Evolutionary conservation across 2,888 invertebrate species (phyloP).

Genomic region (Loripinus fragilis): DNA sequence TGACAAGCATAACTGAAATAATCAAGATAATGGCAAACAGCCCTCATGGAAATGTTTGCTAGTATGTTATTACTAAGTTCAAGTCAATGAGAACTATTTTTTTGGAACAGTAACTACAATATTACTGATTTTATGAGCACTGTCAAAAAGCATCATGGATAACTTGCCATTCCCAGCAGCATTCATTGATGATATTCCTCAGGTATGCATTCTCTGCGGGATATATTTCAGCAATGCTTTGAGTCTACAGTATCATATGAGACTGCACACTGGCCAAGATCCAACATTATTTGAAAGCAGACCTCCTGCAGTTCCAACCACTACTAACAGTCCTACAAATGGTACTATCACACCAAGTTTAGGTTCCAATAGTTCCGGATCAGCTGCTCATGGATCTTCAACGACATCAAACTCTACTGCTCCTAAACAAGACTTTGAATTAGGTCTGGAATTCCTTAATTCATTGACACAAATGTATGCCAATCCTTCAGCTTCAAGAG

Average conservation of each 20-base stretch:
- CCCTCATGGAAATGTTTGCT: too few relatives aligned
- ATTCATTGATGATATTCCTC: slow-evolving; percentile 11
- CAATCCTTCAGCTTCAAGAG: slow-evolving; percentile 1
- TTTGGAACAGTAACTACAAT: too few relatives aligned
- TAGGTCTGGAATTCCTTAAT: slow-evolving; percentile 7
- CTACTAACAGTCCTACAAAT: background rate
- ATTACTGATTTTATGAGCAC: background rate
- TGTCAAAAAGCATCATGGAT: background rate
- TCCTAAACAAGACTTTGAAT: slow-evolving; percentile 10
- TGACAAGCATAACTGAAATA: too few relatives aligned
- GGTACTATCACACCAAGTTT: background rate
- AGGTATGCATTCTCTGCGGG: slow-evolving; percentile 48
- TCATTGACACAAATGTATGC: slow-evolving; percentile 13
- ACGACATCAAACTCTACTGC: background rate
- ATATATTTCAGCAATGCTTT: slow-evolving; percentile 49
- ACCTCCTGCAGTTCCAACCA: slow-evolving; percentile 1
- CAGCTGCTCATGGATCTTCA: background rate
- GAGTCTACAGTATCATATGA: slow-evolving; percentile 53
- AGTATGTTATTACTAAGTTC: too few relatives aligned
- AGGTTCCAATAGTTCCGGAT: background rate
- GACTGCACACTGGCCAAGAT: slow-evolving; percentile 31
- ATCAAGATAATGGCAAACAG: too few relatives aligned
- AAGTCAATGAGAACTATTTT: too few relatives aligned
- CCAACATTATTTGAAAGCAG: background rate
- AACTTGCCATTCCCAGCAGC: slow-evolving; percentile 10